Evolutionary conservation across 2,797 vertebrate genomes (phyloP).

Genomic region (Steatocranus sp.): DNA sequence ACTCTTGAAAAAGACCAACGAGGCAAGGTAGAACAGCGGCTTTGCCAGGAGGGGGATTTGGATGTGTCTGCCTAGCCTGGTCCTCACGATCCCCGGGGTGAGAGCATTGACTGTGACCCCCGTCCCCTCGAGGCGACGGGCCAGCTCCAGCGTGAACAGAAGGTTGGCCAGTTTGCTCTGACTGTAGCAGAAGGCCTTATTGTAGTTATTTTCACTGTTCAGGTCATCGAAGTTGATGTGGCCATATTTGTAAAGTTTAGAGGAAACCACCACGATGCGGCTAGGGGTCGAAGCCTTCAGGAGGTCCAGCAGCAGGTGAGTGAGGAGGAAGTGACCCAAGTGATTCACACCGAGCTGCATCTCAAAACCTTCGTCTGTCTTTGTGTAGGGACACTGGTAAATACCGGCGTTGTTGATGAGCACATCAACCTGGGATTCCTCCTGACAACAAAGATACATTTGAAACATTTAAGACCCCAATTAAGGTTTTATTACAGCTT

Average conservation of each 20-base stretch:
- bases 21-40: slow-evolving; percentile 85
- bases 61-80: slow-evolving; percentile 86
- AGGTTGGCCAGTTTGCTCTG: slow-evolving; percentile 95
- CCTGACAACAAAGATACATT: slow-evolving; percentile 38
- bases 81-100: slow-evolving; percentile 90
- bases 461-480: neutral
- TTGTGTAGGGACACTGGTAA: slow-evolving; percentile 91
- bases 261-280: slow-evolving; percentile 89
- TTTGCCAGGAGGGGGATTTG: slow-evolving; percentile 84
- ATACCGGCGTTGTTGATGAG: slow-evolving; percentile 94
- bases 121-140: slow-evolving; percentile 80
- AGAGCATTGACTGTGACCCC: slow-evolving; percentile 87
- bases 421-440: slow-evolving; percentile 83
- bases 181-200: slow-evolving; percentile 88
- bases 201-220: slow-evolving; percentile 86
- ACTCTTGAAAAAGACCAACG: slow-evolving; percentile 88
- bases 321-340: slow-evolving; percentile 94
- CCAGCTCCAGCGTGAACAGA: slow-evolving; percentile 85
- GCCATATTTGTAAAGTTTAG: slow-evolving; percentile 93
- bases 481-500: neutral
- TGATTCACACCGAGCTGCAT: slow-evolving; percentile 96
- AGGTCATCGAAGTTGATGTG: slow-evolving; percentile 91
- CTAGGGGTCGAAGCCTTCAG: slow-evolving; percentile 87
- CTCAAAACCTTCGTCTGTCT: slow-evolving; percentile 92
- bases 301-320: slow-evolving; percentile 85